Evolutionary conservation across 2,113 vertebrate genomes (phyloP).

Genomic region (Platichthys flesus): DNA sequence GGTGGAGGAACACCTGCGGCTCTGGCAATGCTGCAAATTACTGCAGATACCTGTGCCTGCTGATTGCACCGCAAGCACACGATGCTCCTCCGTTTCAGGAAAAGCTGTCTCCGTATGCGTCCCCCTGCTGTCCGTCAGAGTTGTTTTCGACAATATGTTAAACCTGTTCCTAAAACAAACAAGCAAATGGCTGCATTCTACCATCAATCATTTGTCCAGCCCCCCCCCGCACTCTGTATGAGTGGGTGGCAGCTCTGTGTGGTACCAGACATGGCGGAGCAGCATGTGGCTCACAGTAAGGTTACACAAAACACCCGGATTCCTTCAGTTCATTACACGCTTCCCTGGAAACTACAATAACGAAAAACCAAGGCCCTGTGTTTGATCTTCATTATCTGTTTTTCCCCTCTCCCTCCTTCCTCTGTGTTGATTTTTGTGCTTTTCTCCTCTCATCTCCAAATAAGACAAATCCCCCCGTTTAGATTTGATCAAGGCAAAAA

Average conservation of each 20-base stretch:
- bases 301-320: constrained; percentile 71
- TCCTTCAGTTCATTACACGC: constrained; percentile 81
- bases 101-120: not conserved
- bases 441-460: constrained; percentile 51
- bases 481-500: constrained; percentile 53
- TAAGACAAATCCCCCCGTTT: constrained; percentile 72
- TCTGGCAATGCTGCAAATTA: constrained; percentile 20
- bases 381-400: constrained; percentile 83
- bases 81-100: constrained; percentile 3
- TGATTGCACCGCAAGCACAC: not conserved
- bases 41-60: not conserved
- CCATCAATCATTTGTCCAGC: constrained; percentile 64
- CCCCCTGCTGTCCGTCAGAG: constrained; percentile 27
- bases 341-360: constrained; percentile 76
- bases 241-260: constrained; percentile 57
- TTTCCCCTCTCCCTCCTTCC: not conserved
- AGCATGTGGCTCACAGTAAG: constrained; percentile 48
- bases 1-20: constrained; percentile 31
- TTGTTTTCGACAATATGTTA: constrained; percentile 54
- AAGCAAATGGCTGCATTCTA: constrained; percentile 47
- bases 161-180: constrained; percentile 58
- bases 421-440: constrained; percentile 26
- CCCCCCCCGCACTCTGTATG: constrained; percentile 13
- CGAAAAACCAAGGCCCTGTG: constrained; percentile 58
- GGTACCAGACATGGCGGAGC: constrained; percentile 36